Evolutionary conservation across 2,797 vertebrate species (phyloP).

Genomic region (Brachymystax lenok): DNA sequence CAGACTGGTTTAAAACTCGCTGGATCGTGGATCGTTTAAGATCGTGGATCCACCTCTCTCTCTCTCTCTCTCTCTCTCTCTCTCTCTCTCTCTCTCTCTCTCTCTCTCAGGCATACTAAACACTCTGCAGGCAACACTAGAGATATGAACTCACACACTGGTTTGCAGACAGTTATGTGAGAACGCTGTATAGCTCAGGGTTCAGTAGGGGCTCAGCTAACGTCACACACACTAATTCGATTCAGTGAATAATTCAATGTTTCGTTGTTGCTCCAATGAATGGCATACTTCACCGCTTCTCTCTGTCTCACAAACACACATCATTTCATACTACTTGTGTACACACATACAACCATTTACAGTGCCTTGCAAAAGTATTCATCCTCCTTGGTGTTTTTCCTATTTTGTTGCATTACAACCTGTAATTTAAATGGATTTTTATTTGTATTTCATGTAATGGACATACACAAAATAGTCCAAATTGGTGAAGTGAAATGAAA

Average conservation of each 20-base stretch:
- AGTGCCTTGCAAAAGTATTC: background rate
- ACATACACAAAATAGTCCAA: no score
- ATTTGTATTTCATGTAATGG: no score
- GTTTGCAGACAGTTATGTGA: background rate
- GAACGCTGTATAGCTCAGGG: background rate
- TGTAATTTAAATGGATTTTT: no score
- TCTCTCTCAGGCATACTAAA: background rate
- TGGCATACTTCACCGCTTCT: conserved; percentile 15
- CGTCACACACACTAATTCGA: background rate
- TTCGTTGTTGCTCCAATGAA: conserved; percentile 18
- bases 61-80: background rate
- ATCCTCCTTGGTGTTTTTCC: no score
- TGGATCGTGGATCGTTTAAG: conserved; percentile 10
- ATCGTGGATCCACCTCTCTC: background rate
- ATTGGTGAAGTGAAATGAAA: no score
- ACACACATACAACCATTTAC: background rate
- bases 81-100: background rate
- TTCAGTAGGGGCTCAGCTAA: background rate
- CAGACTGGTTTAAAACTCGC: background rate
- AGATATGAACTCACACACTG: background rate
- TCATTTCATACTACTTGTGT: background rate
- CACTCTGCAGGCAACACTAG: background rate
- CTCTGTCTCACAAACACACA: background rate
- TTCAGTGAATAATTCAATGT: conserved; percentile 25
- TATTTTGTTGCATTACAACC: no score